Evolutionary conservation across 23 tunicate species (phyloP).

Genomic region (Trididemnum clinides): DNA sequence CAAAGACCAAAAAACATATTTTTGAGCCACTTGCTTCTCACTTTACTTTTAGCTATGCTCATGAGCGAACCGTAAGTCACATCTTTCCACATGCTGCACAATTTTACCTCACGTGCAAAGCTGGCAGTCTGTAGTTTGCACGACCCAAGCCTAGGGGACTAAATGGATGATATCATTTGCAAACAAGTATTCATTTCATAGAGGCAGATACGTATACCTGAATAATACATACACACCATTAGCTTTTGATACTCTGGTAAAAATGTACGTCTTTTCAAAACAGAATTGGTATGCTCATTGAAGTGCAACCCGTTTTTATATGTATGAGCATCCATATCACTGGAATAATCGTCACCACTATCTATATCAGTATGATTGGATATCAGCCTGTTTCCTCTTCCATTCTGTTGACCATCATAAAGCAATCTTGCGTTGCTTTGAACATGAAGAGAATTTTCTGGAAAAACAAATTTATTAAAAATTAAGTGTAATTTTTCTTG

Average conservation of each 20-base stretch:
- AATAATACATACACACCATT: slow-evolving; percentile 8
- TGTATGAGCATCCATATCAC: slow-evolving; percentile 13
- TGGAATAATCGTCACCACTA: slow-evolving; percentile 11
- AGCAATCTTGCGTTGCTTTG: neutral
- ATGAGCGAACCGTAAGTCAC: no score
- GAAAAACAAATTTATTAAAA: neutral
- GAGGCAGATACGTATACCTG: no score
- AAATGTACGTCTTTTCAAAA: slow-evolving; percentile 12
- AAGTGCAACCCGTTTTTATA: neutral
- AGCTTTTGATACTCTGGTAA: slow-evolving; percentile 48
- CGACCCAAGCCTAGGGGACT: no score
- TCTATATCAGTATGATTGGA: neutral
- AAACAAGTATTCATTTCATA: no score
- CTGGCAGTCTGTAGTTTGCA: no score
- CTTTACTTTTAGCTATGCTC: no score
- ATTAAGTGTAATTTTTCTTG: no score
- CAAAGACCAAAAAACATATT: no score
- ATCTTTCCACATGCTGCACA: no score
- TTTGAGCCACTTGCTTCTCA: no score
- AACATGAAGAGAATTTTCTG: neutral
- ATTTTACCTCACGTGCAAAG: no score
- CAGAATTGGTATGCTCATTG: neutral
- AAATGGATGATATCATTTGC: no score
- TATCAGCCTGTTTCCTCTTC: neutral
- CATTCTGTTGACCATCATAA: neutral